Evolutionary conservation across 2,888 invertebrate species (phyloP).

Genomic region (Drosophila nigritarsus): DNA sequence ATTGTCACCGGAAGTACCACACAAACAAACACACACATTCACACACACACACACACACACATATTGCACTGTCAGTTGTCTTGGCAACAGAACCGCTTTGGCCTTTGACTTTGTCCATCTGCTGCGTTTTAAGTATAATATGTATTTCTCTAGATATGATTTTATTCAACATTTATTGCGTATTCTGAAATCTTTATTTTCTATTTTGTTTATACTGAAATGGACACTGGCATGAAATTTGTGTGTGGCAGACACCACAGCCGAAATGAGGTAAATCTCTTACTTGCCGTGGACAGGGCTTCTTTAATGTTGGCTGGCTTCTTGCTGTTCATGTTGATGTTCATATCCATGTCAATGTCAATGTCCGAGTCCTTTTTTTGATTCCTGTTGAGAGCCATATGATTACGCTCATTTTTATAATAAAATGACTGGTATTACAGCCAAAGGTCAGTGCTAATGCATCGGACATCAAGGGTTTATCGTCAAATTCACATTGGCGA

Average conservation of each 20-base stretch:
- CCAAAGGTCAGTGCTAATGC: slow-evolving; percentile 13
- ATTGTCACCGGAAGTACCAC: slow-evolving; percentile 79
- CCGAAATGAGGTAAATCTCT: slow-evolving; percentile 20
- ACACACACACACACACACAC: slow-evolving; percentile 18
- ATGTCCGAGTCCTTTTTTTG: neutral
- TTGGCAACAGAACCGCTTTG: slow-evolving; percentile 59
- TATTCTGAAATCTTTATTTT: slow-evolving; percentile 23
- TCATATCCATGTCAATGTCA: neutral
- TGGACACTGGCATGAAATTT: slow-evolving; percentile 60
- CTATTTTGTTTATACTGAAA: slow-evolving; percentile 55
- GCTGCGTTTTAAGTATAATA: slow-evolving; percentile 22
- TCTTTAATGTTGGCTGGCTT: neutral
- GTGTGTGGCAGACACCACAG: slow-evolving; percentile 56
- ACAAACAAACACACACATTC: slow-evolving; percentile 41
- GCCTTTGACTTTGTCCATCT: slow-evolving; percentile 45
- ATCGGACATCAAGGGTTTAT: neutral
- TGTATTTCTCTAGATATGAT: neutral
- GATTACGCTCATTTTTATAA: slow-evolving; percentile 27
- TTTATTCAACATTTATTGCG: slow-evolving; percentile 23
- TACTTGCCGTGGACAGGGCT: slow-evolving; percentile 3
- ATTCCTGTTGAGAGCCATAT: neutral
- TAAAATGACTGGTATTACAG: slow-evolving; percentile 60
- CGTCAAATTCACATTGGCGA: neutral
- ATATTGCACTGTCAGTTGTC: slow-evolving; percentile 61
- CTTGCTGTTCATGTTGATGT: slow-evolving; percentile 9